phyloP scores from a whole-genome alignment of 2,797 vertebrate genomes.

The Petrocephalus schoutedeni region DNA sequence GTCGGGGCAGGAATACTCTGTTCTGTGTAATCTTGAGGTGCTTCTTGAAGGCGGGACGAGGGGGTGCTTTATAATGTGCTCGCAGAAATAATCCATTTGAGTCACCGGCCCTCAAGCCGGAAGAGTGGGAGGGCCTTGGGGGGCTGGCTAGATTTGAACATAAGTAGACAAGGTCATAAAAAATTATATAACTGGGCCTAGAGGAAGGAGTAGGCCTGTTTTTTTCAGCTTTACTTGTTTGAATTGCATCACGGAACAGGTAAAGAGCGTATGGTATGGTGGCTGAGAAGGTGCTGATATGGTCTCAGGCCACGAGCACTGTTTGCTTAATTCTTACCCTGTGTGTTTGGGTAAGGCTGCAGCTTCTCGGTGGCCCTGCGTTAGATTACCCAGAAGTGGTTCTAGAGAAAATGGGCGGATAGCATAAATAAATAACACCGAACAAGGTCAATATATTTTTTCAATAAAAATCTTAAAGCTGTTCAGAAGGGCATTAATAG shows the following conservation, averaged over 20 bases:
- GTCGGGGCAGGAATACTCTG: neutral
- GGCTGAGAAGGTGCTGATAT: neutral
- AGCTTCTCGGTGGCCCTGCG: neutral
- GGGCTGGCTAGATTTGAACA: neutral
- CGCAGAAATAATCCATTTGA: slow-evolving; percentile 38
- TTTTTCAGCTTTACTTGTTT: neutral
- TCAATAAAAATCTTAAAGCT: slow-evolving; percentile 1
- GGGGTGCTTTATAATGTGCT: slow-evolving; percentile 22
- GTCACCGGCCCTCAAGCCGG: slow-evolving; percentile 28
- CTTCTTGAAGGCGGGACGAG: slow-evolving; percentile 19
- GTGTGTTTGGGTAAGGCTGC: neutral
- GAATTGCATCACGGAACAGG: neutral
- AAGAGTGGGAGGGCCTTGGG: slow-evolving; percentile 15
- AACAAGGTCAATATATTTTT: neutral
- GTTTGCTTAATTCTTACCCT: neutral
- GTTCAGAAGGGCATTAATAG: neutral
- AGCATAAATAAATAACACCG: neutral
- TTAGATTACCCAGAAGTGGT: neutral
- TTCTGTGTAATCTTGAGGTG: neutral
- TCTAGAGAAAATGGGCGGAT: neutral
- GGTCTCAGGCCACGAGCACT: neutral
- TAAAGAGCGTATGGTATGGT: neutral
- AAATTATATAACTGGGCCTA: slow-evolving; percentile 7
- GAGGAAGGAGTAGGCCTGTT: neutral
- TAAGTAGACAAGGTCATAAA: neutral